Percentiles rank a stretch among this genome's conserved stretches.
These are phyloP conservation scores for Drosophila glabriapex DNA, from an alignment of 2,888 invertebrate genomes.

Conservation along the genomic window DNA sequence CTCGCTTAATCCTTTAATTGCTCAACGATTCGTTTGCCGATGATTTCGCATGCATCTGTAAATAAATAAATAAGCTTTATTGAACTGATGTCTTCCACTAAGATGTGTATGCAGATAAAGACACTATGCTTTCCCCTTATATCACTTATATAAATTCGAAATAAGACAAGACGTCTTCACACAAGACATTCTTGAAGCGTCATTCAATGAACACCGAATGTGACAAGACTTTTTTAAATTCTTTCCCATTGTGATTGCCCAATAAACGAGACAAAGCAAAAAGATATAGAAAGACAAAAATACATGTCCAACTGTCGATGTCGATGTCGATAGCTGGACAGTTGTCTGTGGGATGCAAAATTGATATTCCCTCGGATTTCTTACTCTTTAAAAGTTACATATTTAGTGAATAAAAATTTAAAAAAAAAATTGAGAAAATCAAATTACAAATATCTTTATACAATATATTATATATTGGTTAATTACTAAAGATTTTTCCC, in stretches of 20 bases:
- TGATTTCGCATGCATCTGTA: constrained; percentile 41
- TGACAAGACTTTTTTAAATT: too few relatives aligned
- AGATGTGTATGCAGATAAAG: background rate
- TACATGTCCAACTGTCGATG: background rate
- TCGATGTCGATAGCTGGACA: background rate
- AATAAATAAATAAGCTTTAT: constrained; percentile 11
- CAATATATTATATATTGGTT: background rate
- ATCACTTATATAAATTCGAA: background rate
- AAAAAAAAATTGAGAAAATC: background rate
- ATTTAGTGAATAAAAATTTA: background rate
- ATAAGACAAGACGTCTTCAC: background rate
- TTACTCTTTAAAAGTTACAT: background rate
- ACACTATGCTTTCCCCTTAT: background rate
- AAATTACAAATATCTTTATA: background rate
- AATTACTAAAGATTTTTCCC: background rate
- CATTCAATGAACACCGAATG: too few relatives aligned
- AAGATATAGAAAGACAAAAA: background rate
- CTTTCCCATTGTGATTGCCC: too few relatives aligned
- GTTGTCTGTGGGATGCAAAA: background rate
- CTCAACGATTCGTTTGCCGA: constrained; percentile 21
- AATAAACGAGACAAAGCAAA: background rate
- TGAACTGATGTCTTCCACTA: background rate
- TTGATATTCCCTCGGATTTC: background rate
- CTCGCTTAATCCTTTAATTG: constrained; percentile 45
- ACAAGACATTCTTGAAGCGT: background rate